Base-by-base conservation (phyloP, 1,140 invertebrate species). In the Procambarus clarkii region DNA sequence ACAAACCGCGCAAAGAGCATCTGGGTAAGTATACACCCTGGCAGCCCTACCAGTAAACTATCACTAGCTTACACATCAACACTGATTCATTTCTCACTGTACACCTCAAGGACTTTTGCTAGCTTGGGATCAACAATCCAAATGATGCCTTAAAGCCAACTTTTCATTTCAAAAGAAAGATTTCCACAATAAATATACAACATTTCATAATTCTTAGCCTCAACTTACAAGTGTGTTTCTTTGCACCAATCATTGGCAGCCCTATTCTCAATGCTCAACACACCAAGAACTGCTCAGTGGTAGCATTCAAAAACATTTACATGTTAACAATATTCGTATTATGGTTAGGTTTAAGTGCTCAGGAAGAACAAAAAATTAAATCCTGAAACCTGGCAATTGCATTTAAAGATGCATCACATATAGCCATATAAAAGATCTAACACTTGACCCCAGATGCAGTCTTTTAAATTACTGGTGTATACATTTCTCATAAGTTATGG, bases 341-440 rank as follows among this genome's bases (percentile, higher is more conserved):
- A 44, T 84, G 81, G 81, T n/a, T 64, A 84, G n/a, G 58, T 69
- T 84, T 71, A 71, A 71, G 60, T 69, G 60, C 54, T 84, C 45
- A 58, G 54, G 60, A 84, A 69, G 44, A 69, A 84, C 18, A 44
- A 84, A 84, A 84, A 69, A 69, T n/a, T 34, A 44, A 45, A 60
- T 64, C 81, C 54, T 44, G 54, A 69, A 71, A 64, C 18, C 45
- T 84, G 81, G 81, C 60, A 71, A 69, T 84, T 58, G 60, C 81
- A 84, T 64, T 69, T 69, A 84, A 84, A 84, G 81, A 69, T 69
- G 64, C 54, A 84, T 84, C 81, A 84, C 81, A 84, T 84, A 45
- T 21, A 84, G 81, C 81, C 54, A 69, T 84, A 84, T 84, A 84
- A 84, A 84, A 84, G 45, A 84, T 71, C 81, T 84, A 84, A 84